Evolutionary conservation across 2,113 vertebrate species (phyloP).

Genomic region (Willisornis vidua): DNA sequence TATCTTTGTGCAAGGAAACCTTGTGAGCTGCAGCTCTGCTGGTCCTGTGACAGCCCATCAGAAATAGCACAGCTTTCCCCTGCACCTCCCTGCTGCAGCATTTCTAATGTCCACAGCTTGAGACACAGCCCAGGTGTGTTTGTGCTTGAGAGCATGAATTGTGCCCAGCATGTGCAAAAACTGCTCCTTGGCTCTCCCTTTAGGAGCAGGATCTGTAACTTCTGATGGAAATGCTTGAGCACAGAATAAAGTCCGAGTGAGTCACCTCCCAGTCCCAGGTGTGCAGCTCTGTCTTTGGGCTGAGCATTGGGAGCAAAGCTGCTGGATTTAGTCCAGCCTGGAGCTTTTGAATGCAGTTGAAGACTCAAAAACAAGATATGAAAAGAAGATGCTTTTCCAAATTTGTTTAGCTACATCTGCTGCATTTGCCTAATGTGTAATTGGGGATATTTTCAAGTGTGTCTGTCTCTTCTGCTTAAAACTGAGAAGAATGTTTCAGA

Average conservation of each 20-base stretch:
- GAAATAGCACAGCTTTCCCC: neutral
- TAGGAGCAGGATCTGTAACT: neutral
- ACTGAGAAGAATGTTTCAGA: neutral
- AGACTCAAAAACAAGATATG: neutral
- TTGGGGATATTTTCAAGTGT: neutral
- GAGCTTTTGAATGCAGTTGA: neutral
- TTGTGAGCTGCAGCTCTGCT: neutral
- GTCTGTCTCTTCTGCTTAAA: neutral
- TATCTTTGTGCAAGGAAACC: neutral
- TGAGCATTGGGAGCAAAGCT: conserved; percentile 15
- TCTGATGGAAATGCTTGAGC: neutral
- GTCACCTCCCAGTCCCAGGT: neutral
- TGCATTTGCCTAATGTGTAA: neutral
- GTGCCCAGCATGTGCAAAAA: neutral
- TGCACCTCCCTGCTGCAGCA: neutral
- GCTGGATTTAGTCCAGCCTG: neutral
- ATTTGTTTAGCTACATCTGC: neutral
- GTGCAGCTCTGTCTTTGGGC: neutral
- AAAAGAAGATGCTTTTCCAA: neutral
- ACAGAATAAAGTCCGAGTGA: neutral
- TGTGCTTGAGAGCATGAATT: neutral
- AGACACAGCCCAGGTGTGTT: neutral
- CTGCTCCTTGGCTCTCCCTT: neutral
- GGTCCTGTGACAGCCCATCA: neutral
- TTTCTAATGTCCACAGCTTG: neutral